Percentiles rank a stretch among this genome's conserved stretches.
phyloP scores from a whole-genome alignment of 2,797 vertebrate species.

The Crocodylus rhombifer region DNA sequence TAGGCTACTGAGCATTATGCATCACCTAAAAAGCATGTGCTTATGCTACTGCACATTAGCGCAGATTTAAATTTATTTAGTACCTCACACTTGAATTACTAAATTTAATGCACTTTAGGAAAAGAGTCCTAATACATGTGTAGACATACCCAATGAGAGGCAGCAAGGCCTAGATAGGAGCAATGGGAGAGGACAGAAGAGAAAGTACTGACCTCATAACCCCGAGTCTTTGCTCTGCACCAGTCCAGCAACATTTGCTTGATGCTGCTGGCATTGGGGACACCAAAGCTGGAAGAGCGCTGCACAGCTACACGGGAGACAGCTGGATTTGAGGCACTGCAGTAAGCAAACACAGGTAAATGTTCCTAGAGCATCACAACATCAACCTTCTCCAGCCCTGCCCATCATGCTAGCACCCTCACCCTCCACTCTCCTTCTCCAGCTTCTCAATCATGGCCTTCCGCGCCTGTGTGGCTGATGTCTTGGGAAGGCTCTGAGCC shows the following conservation, averaged over 20 bases:
- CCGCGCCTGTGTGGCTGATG: slow-evolving; percentile 90
- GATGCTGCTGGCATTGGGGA: slow-evolving; percentile 96
- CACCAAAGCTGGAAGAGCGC: slow-evolving; percentile 93
- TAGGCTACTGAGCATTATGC: too few relatives aligned
- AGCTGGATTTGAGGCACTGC: slow-evolving; percentile 82
- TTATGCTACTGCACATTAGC: too few relatives aligned
- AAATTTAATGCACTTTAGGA: too few relatives aligned
- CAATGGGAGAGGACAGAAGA: background rate
- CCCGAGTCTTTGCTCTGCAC: slow-evolving; percentile 96
- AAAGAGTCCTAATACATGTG: too few relatives aligned
- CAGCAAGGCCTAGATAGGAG: background rate
- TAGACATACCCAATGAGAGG: too few relatives aligned
- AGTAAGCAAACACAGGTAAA: fast-evolving
- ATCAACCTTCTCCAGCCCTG: fast-evolving
- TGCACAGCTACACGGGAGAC: slow-evolving; percentile 86
- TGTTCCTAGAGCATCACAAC: fast-evolving
- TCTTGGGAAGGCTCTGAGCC: slow-evolving; percentile 94
- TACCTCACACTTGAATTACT: too few relatives aligned
- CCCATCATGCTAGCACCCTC: background rate
- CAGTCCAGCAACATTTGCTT: slow-evolving; percentile 99
- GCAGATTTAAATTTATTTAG: too few relatives aligned
- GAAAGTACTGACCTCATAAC: slow-evolving; percentile 88
- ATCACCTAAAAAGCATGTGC: too few relatives aligned
- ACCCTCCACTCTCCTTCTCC: slow-evolving; percentile 90
- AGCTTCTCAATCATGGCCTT: slow-evolving; percentile 97